Evolutionary conservation across 2,113 vertebrate genomes (phyloP).

Genomic region (Rissa tridactyla): DNA sequence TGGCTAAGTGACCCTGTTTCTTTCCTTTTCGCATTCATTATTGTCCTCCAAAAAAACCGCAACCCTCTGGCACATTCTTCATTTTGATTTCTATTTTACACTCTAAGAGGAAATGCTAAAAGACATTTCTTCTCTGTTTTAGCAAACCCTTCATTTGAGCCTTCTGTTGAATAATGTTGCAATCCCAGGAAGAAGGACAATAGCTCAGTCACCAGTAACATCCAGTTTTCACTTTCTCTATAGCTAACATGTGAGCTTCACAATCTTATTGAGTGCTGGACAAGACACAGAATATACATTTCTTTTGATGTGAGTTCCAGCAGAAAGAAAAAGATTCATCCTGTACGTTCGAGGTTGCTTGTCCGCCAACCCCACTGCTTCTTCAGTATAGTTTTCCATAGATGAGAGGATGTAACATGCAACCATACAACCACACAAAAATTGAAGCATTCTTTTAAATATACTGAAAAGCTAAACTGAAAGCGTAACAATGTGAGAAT

Average conservation of each 20-base stretch:
- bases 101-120: background rate
- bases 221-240: background rate
- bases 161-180: background rate
- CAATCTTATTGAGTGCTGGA: background rate
- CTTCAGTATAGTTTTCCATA: background rate
- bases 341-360: background rate
- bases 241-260: background rate
- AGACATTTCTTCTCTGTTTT: background rate
- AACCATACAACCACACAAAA: background rate
- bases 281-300: background rate
- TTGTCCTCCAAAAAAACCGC: background rate
- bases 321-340: background rate
- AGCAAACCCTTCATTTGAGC: background rate
- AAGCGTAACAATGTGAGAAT: background rate
- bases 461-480: background rate
- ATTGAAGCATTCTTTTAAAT: background rate
- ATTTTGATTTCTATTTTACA: background rate
- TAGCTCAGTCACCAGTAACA: background rate
- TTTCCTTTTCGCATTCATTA: background rate
- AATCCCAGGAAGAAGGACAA: background rate
- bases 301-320: background rate
- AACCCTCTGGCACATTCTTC: background rate
- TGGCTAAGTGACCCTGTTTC: fast-evolving
- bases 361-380: background rate
- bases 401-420: background rate